These are phyloP conservation scores for Heloderma charlesbogerti DNA, from an alignment of 2,113 vertebrate species.

Conservation along the genomic window DNA sequence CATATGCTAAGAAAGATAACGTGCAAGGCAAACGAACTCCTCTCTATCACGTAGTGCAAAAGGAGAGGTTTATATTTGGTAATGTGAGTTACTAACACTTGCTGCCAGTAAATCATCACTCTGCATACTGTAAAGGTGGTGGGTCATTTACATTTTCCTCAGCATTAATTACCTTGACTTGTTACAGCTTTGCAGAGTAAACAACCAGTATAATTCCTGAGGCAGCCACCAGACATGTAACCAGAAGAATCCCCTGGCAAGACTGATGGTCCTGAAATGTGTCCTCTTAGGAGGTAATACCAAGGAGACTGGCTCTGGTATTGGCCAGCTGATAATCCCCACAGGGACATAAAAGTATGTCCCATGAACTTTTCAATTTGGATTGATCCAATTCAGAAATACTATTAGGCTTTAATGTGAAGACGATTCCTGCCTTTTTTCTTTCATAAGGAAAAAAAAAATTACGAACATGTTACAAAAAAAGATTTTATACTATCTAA, in stretches of 20 bases:
- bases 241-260: not conserved
- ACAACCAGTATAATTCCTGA: not conserved
- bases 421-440: too few relatives aligned
- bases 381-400: not conserved
- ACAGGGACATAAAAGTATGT: not conserved
- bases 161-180: not conserved
- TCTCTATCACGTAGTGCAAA: not conserved
- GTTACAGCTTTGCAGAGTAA: not conserved
- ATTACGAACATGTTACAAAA: too few relatives aligned
- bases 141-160: not conserved
- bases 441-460: too few relatives aligned
- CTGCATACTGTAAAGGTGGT: not conserved
- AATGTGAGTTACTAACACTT: not conserved
- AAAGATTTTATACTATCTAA: too few relatives aligned
- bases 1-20: not conserved
- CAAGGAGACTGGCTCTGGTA: too few relatives aligned
- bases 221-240: not conserved
- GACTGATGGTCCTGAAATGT: not conserved
- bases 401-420: not conserved
- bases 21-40: not conserved
- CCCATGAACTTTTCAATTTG: not conserved
- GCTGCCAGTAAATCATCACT: not conserved
- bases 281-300: not conserved
- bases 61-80: not conserved
- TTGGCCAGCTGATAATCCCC: not conserved